Conservation (phyloP, 1,140 invertebrate genomes). For the Oncopodura yosiiana region DNA sequence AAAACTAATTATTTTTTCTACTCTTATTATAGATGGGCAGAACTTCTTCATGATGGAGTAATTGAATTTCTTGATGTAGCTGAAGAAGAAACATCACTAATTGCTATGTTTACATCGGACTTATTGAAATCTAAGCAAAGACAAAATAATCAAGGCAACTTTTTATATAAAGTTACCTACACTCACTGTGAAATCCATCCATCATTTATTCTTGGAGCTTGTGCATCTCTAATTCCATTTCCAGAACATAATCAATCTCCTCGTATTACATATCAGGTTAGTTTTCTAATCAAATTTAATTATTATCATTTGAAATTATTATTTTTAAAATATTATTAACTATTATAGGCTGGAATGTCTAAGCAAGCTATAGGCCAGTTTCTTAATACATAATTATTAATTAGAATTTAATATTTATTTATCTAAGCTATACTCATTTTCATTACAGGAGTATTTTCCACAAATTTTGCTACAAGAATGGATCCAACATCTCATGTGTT, state of each 20-base stretch:
- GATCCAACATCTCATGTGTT: constrained; percentile 94
- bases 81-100: constrained; percentile 97
- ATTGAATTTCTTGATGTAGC: constrained; percentile 97
- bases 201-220: constrained; percentile 94
- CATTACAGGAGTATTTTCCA: constrained; percentile 76
- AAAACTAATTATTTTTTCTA: background rate
- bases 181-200: constrained; percentile 99
- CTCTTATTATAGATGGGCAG: constrained; percentile 64
- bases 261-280: constrained; percentile 83
- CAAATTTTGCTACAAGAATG: constrained; percentile 96
- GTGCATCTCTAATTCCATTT: constrained; percentile 98
- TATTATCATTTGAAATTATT: background rate
- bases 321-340: background rate
- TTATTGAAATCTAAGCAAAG: constrained; percentile 47
- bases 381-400: no score
- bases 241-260: constrained; percentile 99
- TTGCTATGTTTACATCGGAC: constrained; percentile 95
- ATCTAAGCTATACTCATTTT: no score
- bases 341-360: constrained; percentile 88
- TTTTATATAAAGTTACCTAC: constrained; percentile 84
- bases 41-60: constrained; percentile 88
- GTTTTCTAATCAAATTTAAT: background rate
- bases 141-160: constrained; percentile 70
- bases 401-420: no score
- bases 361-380: constrained; percentile 91